These are phyloP conservation scores for Himantopus leucocephalus DNA, from an alignment of 2,113 vertebrate species.

Conservation along the genomic window DNA sequence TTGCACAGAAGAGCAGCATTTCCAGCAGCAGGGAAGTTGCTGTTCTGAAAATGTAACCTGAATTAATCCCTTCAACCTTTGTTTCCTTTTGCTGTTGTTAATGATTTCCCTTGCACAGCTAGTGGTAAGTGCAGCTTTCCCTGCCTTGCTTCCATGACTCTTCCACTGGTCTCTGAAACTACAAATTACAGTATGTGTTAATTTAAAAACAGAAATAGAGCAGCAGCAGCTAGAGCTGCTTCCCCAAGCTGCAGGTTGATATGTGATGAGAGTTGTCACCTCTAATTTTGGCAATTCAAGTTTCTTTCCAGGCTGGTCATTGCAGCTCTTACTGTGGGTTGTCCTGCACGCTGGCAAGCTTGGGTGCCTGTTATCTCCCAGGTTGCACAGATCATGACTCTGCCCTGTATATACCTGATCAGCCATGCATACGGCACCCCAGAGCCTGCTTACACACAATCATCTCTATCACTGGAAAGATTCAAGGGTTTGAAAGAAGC, in stretches of 20 bases:
- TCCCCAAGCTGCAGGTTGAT: not conserved
- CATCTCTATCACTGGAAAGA: not conserved
- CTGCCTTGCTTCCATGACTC: not conserved
- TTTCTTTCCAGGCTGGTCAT: not conserved
- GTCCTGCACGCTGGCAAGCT: not conserved
- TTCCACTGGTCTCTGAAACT: not conserved
- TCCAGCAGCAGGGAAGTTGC: not conserved
- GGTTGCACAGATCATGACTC: not conserved
- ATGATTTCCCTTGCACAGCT: not conserved
- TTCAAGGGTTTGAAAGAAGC: not conserved
- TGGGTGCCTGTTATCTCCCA: not conserved
- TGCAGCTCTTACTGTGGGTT: not conserved
- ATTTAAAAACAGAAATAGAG: not conserved
- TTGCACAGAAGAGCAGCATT: not conserved
- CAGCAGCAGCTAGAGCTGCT: not conserved
- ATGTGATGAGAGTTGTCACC: not conserved
- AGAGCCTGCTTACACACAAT: not conserved
- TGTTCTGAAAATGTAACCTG: not conserved
- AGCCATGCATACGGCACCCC: not conserved
- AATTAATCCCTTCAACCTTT: conserved; percentile 4
- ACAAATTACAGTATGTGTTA: not conserved
- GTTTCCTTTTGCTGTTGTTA: conserved; percentile 25
- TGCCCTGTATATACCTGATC: not conserved
- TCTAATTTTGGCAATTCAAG: not conserved
- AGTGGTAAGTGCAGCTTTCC: not conserved